Evolutionary conservation across 2,797 vertebrate genomes (phyloP).

Genomic region (Channa striata): DNA sequence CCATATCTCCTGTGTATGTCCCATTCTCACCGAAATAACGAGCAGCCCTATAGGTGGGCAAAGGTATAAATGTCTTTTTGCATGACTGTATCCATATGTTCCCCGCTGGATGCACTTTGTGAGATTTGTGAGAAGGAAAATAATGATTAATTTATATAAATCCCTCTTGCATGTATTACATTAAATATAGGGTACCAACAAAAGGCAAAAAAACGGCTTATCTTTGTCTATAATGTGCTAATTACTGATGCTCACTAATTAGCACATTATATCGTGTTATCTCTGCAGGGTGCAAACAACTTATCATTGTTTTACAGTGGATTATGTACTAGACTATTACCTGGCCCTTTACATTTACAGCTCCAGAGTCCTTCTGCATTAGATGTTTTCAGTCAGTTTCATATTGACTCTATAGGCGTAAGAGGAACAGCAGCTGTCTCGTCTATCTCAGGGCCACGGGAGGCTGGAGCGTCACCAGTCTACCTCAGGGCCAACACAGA

Average conservation of each 20-base stretch:
- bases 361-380: neutral
- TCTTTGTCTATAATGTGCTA: neutral
- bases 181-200: neutral
- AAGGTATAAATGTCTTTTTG: neutral
- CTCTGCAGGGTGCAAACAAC: neutral
- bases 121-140: no score
- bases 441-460: no score
- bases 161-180: neutral
- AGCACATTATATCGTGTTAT: neutral
- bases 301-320: constrained; percentile 1
- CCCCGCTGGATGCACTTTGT: neutral
- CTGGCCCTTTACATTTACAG: neutral
- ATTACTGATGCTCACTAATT: neutral
- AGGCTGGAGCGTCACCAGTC: no score
- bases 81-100: neutral
- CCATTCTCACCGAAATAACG: neutral
- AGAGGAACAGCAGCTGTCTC: no score
- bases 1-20: constrained; percentile 1
- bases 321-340: neutral
- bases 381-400: neutral
- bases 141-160: neutral
- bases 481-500: no score
- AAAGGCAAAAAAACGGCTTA: neutral
- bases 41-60: neutral
- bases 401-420: neutral